Conservation (phyloP, 1,140 invertebrate genomes). For the Calosoma granatense region DNA sequence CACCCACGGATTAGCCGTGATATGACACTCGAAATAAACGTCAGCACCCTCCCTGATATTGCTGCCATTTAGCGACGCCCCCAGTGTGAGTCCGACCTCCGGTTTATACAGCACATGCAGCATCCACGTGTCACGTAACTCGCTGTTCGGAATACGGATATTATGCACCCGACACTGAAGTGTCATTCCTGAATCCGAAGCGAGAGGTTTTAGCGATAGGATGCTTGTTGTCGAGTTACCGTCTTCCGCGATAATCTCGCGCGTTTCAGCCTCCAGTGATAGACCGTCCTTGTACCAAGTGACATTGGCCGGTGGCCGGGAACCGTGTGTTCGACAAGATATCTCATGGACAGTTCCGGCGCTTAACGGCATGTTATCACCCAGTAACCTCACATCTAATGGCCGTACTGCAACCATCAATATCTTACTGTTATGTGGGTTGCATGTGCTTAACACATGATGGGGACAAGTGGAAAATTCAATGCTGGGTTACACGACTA, state of each 20-base stretch:
- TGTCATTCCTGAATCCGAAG: constrained; percentile 62
- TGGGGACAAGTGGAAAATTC: too few species aligned
- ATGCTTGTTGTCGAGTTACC: constrained; percentile 81
- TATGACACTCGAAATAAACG: constrained; percentile 52
- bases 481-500: too few species aligned
- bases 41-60: constrained; percentile 33
- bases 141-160: constrained; percentile 47
- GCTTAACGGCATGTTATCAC: constrained; percentile 35
- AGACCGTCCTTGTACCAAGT: constrained; percentile 52
- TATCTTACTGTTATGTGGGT: too few species aligned
- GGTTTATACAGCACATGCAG: constrained; percentile 44
- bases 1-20: constrained; percentile 46
- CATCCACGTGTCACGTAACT: constrained; percentile 50
- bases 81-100: constrained; percentile 30
- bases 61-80: constrained; percentile 29
- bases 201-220: constrained; percentile 60
- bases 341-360: constrained; percentile 49
- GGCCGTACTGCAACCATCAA: constrained; percentile 45
- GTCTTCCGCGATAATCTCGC: constrained; percentile 47
- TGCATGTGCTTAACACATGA: too few species aligned
- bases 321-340: constrained; percentile 51
- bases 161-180: constrained; percentile 57
- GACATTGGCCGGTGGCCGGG: constrained; percentile 51
- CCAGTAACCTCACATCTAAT: constrained; percentile 43
- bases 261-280: constrained; percentile 28